Evolutionary conservation across 1,140 invertebrate genomes (phyloP).

Genomic region (Holotrichia oblita): DNA sequence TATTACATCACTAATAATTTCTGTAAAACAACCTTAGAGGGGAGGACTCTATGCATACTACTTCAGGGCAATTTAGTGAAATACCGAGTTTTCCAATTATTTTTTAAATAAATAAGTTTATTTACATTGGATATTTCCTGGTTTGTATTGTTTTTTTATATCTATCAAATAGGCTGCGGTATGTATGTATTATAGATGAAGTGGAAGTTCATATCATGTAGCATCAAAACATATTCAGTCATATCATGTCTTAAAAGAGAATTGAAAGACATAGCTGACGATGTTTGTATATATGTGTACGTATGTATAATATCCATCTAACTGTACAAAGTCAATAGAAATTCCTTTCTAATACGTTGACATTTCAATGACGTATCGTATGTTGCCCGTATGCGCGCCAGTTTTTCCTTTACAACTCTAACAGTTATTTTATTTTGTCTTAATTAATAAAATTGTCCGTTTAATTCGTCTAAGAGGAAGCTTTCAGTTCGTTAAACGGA

Average conservation of each 20-base stretch:
- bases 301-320: background rate
- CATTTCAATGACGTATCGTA: conserved; percentile 30
- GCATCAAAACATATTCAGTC: background rate
- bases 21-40: too few relatives aligned
- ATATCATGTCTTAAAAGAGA: background rate
- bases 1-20: too few relatives aligned
- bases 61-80: too few relatives aligned
- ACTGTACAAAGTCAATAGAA: conserved; percentile 32
- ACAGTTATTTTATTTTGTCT: conserved; percentile 30
- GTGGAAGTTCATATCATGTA: too few relatives aligned
- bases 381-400: background rate
- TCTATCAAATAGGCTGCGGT: too few relatives aligned
- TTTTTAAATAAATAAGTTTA: too few relatives aligned
- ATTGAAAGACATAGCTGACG: background rate
- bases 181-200: too few relatives aligned
- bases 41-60: too few relatives aligned
- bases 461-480: conserved; percentile 34
- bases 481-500: conserved; percentile 21
- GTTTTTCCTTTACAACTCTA: conserved; percentile 32
- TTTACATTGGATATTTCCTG: too few relatives aligned
- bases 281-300: background rate
- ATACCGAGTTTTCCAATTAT: too few relatives aligned
- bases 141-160: too few relatives aligned
- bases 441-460: conserved; percentile 32
- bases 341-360: conserved; percentile 31